Base-by-base conservation (phyloP, 2,797 vertebrate species). In the Orestias chungarensis region DNA sequence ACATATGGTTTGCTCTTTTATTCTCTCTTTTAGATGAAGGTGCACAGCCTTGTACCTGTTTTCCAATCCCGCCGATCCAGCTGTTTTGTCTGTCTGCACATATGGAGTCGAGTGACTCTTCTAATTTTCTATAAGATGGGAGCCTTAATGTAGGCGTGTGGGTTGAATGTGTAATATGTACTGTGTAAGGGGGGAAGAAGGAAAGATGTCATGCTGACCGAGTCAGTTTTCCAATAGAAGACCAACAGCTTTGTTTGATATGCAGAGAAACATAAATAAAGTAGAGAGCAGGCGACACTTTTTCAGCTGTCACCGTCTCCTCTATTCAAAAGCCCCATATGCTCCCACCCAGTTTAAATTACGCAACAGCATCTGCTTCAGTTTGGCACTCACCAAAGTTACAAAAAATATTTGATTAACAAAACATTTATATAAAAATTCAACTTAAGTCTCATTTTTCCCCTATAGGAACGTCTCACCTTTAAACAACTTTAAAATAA, bases 261-360 rank as follows among this genome's bases (percentile, higher is more conserved):
- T 66, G 68, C 54, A 68, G 20, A n/a, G 20, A 73, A 71, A 81
- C 78, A 75, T 64, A 82, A 85, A 88, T 80, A 84, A 83, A 80
- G 76, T 71, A 27, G 66, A 42, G 74, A 61, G 71, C 54, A 52
- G 75, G 79, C 64, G 78, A 70, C 77, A 74, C 68, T 61, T 42
- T 44, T 80, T 83, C 57, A 73, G 78, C 77, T 84, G 44, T 74
- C 82, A 78, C 75, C 86, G 73, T 73, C 61, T 29, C 49, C 68
- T 71, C 18, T 6, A 55, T 44, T 80, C 70, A 79, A 79, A 61
- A 49, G 46, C 43, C 68, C 57, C 61, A 47, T 35, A 54, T 17
- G 64, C 70, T 75, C 47, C 20, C 69, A 23, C 74, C 64, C 64
- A 40, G 66, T 66, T 80, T 83, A 59, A 82, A 73, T 83, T 73